Base-by-base conservation (phyloP, 2,113 vertebrate species). In the Motacilla alba region DNA sequence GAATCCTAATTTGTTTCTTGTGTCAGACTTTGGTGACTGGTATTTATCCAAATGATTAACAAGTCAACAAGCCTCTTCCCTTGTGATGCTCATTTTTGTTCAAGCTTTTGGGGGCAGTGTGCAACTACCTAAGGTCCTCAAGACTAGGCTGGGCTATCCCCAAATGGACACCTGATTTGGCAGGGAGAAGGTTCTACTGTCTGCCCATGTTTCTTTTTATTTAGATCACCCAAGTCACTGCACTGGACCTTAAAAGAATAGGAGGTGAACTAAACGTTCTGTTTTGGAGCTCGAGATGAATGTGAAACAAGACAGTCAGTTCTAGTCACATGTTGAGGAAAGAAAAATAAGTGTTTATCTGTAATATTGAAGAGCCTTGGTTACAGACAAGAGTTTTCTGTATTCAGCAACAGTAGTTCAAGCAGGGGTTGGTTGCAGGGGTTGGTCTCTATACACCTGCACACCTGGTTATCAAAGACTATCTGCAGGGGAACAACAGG, bases 1-100 rank as follows among this genome's bases (percentile, higher is more conserved):
- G 28, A 59, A 77, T 83, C 20, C 31, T 86, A 6, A 47, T 86
- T 83, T 10, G 26, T 5, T 70, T 47, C 10, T 50, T 50, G 3
- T 53, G 26, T 62, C 37, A 80, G 24, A 67, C 5, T 39, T 13
- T 28, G 24, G 39, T 0, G 0, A 26, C 35, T 69, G 31, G 1
- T 53, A 30, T 66, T 93, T 86, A n/a, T 78, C 30, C 28, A 47
- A 69, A 33, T 12, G 4, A 60, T 31, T 62, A 70, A 41, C 2
- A 56, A 59, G 21, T n/a, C 30, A 47, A 23, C 19, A 67, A 86
- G 30, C 10, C 10, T 62, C 31, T 83, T 90, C 26, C 18, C 10
- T 79, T 50, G 50, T 49, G 13, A 47, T 41, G 27, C 15, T 86
- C 26, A 8, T 62, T 81, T 62, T 53, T 13, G 0, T 89, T 64